phyloP scores from a whole-genome alignment of 2,797 vertebrate species.

The Labeo calbasu region DNA sequence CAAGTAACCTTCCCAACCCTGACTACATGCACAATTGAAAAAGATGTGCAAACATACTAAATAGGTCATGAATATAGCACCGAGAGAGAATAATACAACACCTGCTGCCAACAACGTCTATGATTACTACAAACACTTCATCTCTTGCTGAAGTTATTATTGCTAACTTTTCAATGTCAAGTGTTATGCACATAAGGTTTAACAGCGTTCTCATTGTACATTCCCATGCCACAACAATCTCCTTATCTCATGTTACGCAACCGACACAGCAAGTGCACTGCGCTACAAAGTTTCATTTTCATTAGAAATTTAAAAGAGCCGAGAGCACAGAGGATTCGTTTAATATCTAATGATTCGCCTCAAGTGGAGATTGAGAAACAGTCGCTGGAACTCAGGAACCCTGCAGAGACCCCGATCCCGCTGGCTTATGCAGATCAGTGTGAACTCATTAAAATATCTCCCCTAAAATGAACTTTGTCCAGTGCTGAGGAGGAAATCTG shows the following conservation, averaged over 20 bases:
- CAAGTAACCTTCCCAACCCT: not conserved
- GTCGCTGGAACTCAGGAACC: slow-evolving; percentile 58
- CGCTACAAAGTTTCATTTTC: slow-evolving; percentile 43
- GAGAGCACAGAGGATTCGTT: slow-evolving; percentile 41
- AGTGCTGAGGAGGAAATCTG: slow-evolving; percentile 51
- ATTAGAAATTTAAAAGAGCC: slow-evolving; percentile 54
- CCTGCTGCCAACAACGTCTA: not conserved
- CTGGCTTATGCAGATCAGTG: slow-evolving; percentile 70
- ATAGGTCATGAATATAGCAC: slow-evolving; percentile 8
- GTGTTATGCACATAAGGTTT: not conserved
- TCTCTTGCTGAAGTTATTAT: slow-evolving; percentile 6
- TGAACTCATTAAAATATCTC: slow-evolving; percentile 70
- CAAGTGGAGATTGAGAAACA: slow-evolving; percentile 55
- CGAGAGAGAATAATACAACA: not conserved
- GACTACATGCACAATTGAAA: not conserved
- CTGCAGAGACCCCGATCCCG: slow-evolving; percentile 60
- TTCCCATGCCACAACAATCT: slow-evolving; percentile 24
- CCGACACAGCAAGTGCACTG: slow-evolving; percentile 27
- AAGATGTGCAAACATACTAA: not conserved
- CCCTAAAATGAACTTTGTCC: slow-evolving; percentile 62
- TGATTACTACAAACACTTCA: not conserved
- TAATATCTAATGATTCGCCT: slow-evolving; percentile 55
- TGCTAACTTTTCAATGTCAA: not conserved
- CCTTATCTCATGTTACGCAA: slow-evolving; percentile 40
- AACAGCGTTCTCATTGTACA: slow-evolving; percentile 8